phyloP scores from a whole-genome alignment of 2,888 invertebrate species.

The Taphrorychus bicolor region DNA sequence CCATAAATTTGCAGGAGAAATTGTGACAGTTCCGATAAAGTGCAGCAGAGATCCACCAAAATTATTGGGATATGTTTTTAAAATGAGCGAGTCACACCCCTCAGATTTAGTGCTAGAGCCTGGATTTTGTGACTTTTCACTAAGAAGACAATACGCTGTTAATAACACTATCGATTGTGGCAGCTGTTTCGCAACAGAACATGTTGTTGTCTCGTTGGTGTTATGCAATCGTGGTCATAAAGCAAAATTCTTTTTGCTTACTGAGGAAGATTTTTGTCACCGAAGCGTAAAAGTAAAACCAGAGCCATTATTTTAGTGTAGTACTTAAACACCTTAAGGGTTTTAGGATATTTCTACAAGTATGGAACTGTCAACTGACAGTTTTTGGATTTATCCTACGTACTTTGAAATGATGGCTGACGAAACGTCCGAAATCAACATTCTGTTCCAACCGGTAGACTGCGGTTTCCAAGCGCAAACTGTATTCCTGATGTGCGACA shows the following conservation, averaged over 20 bases:
- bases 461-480: slow-evolving; percentile 58
- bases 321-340: too few relatives aligned
- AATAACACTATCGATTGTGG: slow-evolving; percentile 59
- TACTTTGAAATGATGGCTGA: slow-evolving; percentile 56
- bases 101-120: slow-evolving; percentile 17
- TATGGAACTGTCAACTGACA: slow-evolving; percentile 50
- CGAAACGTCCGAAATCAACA: slow-evolving; percentile 55
- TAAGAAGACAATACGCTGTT: slow-evolving; percentile 47
- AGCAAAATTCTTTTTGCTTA: slow-evolving; percentile 59
- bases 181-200: slow-evolving; percentile 57
- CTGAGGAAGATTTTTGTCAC: slow-evolving; percentile 59
- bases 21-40: slow-evolving; percentile 48
- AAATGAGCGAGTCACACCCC: slow-evolving; percentile 33
- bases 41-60: slow-evolving; percentile 56
- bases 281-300: slow-evolving; percentile 56
- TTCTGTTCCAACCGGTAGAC: slow-evolving; percentile 55
- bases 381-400: slow-evolving; percentile 58
- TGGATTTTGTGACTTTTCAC: slow-evolving; percentile 38
- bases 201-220: slow-evolving; percentile 48
- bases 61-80: slow-evolving; percentile 51
- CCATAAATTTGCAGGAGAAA: slow-evolving; percentile 36
- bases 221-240: slow-evolving; percentile 57
- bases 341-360: slow-evolving; percentile 48
- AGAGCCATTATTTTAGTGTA: too few relatives aligned
- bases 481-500: slow-evolving; percentile 58